These are phyloP conservation scores for Sphaeramia orbicularis DNA, from an alignment of 2,797 vertebrate genomes.

Conservation along the genomic window DNA sequence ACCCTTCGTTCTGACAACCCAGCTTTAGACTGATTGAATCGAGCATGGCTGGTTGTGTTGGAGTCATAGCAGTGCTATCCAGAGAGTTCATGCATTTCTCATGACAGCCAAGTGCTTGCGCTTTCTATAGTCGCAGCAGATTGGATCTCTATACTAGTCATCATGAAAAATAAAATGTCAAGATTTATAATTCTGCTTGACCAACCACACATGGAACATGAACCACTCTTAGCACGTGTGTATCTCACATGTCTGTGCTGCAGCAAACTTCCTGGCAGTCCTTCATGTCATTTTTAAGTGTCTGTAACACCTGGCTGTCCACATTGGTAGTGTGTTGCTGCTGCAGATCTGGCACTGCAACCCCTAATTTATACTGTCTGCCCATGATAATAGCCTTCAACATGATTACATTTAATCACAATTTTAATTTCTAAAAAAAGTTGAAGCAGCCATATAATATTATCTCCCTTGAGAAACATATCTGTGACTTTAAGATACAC, in stretches of 20 bases:
- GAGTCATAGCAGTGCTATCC: conserved; percentile 9
- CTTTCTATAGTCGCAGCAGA: conserved; percentile 16
- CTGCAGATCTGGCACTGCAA: no score
- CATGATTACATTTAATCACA: no score
- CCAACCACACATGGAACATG: not conserved
- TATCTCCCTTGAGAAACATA: no score
- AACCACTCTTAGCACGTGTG: not conserved
- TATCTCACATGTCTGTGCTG: not conserved
- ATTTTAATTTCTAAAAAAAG: no score
- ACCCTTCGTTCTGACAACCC: conserved; percentile 53
- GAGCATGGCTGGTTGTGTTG: conserved; percentile 1
- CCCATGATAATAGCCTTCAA: no score
- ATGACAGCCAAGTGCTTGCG: conserved; percentile 29
- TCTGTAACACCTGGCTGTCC: not conserved
- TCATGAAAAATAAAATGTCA: conserved; percentile 4
- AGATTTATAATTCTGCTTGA: not conserved
- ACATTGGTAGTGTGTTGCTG: not conserved
- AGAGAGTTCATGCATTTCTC: conserved; percentile 24
- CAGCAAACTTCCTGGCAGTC: not conserved
- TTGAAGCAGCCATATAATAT: no score
- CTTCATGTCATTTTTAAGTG: not conserved
- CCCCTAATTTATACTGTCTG: no score
- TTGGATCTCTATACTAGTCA: not conserved
- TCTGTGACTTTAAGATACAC: no score
- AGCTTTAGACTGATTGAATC: conserved; percentile 34